Percentiles rank a stretch among this genome's conserved stretches.
phyloP scores from a whole-genome alignment of 2,797 vertebrate species.

The Platalea minor region DNA sequence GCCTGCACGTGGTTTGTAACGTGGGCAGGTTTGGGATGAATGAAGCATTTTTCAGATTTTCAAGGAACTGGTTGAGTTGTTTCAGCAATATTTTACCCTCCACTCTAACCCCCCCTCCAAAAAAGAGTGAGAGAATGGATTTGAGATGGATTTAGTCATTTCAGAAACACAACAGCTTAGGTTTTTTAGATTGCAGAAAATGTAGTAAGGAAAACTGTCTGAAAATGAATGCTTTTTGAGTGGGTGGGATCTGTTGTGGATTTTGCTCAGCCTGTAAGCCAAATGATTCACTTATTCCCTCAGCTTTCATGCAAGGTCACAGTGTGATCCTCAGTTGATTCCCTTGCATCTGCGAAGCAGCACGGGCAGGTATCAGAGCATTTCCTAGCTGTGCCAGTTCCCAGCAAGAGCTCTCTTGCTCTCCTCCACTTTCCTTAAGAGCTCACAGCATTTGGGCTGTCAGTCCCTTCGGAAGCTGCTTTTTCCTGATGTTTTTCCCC shows the following conservation, averaged over 20 bases:
- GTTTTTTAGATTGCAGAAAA: not conserved
- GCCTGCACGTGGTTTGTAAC: not conserved
- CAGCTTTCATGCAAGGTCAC: not conserved
- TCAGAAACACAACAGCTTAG: not conserved
- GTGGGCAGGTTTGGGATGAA: not conserved
- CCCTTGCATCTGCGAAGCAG: not conserved
- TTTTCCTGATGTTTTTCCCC: not conserved
- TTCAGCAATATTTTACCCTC: not conserved
- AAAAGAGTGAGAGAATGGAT: not conserved
- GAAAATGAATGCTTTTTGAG: not conserved
- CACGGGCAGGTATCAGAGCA: not conserved
- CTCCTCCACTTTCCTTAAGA: not conserved
- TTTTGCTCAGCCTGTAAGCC: not conserved
- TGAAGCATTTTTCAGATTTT: not conserved
- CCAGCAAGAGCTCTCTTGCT: not conserved
- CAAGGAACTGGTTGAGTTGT: not conserved
- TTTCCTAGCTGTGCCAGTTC: not conserved
- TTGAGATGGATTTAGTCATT: not conserved
- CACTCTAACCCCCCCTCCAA: not conserved
- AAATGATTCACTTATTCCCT: not conserved
- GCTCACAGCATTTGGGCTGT: not conserved
- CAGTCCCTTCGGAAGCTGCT: not conserved
- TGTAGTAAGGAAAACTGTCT: not conserved
- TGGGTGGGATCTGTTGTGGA: not conserved
- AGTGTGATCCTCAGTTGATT: not conserved